Base-by-base conservation (phyloP, 2,113 vertebrate species). In the Chlorodrepanis virens region DNA sequence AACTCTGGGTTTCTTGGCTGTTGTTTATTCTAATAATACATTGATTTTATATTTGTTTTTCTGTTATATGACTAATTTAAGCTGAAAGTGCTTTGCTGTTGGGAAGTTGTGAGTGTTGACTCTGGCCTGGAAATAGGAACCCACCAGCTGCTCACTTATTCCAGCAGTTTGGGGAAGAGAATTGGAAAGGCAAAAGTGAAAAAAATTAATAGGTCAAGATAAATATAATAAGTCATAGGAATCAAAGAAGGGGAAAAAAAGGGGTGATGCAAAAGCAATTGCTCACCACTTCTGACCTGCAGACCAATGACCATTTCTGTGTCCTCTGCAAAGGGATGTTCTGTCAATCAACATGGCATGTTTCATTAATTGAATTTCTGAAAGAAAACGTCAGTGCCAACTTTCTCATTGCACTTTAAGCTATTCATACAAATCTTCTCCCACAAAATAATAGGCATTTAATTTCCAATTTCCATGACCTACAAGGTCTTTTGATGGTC, bases 41-140 rank as follows among this genome's bases (percentile, higher is more conserved):
- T 49, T 78, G 23, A 28, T 82, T 78, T 81, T 27, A 33, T 40
- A 54, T 20, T 31, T 60, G 21, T 85, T 75, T 96, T 85, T 93
- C 56, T 78, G 4, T 75, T 50, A 64, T 42, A 56, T 44, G 16
- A 70, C 45, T 56, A 81, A 68, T 57, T 39, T 64, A 54, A 90
- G 50, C n/a, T 69, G 54, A 45, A 72, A 67, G 28, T 21, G 31
- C n/a, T 74, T 90, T 80, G 8, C 4, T 39, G 10, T 42, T 45
- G n/a, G 28, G 25, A 52, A 24, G 31, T 44, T 78, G 23, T 24
- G 35, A 21, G 9, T 1, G 1, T 49, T 87, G 53, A 64, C 14
- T 53, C 21, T 89, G 40, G 27, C 40, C 49, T 74, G 28, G n/a
- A 84, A 20, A 11, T 23, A 40, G 42, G 22, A 65, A n/a, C 22